phyloP scores from a whole-genome alignment of 2,113 vertebrate genomes.

The Lynx canadensis region DNA sequence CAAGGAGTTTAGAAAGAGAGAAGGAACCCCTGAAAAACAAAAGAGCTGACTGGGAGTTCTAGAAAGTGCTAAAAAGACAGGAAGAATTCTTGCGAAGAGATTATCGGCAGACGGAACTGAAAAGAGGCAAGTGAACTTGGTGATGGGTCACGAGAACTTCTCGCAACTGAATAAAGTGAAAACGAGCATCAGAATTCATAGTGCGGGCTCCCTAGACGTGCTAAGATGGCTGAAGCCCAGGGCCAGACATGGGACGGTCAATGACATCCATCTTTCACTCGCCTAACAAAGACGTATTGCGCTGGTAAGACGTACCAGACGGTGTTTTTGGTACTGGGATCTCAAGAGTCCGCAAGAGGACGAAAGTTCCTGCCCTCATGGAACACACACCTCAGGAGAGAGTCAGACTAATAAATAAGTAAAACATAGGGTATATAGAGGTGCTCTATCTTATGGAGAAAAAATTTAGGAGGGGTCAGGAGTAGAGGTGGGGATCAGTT shows the following conservation, averaged over 20 bases:
- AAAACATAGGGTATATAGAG: neutral
- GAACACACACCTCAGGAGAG: neutral
- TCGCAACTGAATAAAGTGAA: neutral
- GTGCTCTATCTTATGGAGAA: neutral
- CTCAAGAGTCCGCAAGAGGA: neutral
- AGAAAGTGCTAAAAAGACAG: neutral
- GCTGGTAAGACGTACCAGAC: neutral
- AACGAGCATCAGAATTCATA: neutral
- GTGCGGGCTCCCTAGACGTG: neutral
- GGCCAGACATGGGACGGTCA: neutral
- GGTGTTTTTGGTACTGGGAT: neutral
- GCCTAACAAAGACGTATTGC: neutral
- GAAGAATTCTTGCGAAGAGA: neutral
- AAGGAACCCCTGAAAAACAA: neutral
- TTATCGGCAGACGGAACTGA: neutral
- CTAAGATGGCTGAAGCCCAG: neutral
- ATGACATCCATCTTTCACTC: neutral
- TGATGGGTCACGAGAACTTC: neutral
- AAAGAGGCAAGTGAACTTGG: neutral
- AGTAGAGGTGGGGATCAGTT: too few relatives aligned
- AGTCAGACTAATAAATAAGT: neutral
- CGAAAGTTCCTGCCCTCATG: neutral
- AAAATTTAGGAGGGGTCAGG: neutral
- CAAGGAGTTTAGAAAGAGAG: neutral
- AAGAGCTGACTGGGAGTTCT: neutral